These are phyloP conservation scores for Ictalurus furcatus DNA, from an alignment of 2,113 vertebrate species.

Conservation along the genomic window DNA sequence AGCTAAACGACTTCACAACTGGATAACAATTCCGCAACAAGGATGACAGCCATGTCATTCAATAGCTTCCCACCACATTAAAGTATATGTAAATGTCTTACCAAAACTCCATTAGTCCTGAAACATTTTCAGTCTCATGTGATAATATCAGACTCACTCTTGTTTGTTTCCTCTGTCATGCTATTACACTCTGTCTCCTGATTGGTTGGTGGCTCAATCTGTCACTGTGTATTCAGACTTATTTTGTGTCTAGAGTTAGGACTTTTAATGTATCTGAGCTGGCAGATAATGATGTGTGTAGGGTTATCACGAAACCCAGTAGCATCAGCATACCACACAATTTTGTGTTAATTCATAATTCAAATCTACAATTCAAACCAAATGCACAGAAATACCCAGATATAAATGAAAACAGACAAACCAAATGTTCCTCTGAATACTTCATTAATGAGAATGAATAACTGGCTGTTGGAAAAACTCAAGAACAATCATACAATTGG, in stretches of 20 bases:
- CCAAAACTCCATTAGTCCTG: background rate
- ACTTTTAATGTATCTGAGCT: background rate
- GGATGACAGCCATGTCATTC: background rate
- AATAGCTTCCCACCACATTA: background rate
- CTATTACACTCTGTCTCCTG: background rate
- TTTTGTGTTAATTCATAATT: no score
- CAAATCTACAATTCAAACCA: no score
- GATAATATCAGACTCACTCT: background rate
- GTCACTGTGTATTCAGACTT: background rate
- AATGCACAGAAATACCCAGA: no score
- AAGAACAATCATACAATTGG: no score
- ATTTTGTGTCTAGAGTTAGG: background rate
- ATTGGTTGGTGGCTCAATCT: background rate
- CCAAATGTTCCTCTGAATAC: no score
- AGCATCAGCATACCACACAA: no score
- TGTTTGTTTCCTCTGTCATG: background rate
- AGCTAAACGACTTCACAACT: background rate
- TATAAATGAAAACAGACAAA: no score
- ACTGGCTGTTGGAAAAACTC: no score
- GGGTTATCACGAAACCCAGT: no score
- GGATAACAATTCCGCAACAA: background rate
- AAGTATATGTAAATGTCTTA: background rate
- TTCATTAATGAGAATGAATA: no score
- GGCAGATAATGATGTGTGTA: background rate
- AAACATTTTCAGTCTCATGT: background rate